Base-by-base conservation (phyloP, 2,113 vertebrate species). In the human region DNA sequence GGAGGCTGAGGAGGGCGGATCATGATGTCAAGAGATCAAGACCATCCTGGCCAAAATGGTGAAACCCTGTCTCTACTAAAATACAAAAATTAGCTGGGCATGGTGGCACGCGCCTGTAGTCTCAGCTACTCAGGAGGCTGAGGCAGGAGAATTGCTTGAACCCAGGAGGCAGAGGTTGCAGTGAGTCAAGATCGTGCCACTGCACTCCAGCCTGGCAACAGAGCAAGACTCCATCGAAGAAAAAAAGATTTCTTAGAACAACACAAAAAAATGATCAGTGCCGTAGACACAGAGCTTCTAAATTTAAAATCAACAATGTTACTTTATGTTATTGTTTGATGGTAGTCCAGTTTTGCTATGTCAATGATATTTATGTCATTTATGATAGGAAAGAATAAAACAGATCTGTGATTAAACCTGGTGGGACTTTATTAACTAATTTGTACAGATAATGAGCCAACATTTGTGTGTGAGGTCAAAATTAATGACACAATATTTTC, bases 391-490 rank as follows among this genome's bases (percentile, higher is more conserved):
- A 97, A 82, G 13, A 95, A 68, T 90, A 38, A 86, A 85, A 75
- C 43, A 81, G 12, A 89, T 48, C 23, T 66, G 93, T 57, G 38
- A 79, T 80, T 83, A 96, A 88, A 72, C 6, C 17, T 22, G 13
- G 32, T 90, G 30, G 14, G 30, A 76, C 10, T 89, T 97, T 85
- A 97, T 96, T 96, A 95, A 80, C 8, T 81, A 70, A 73, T 22
- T 79, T 94, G 13, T 59, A 88, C 70, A 95, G 61, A 93, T 52
- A 88, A 88, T 55, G 18, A 20, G 35, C 30, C 23, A 90, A 93
- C 8, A 48, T 70, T 96, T 81, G 32, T 93, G 85, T 68, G 12
- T 48, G 82, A 76, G 6, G 1, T 89, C 85, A 92, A 79, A 61
- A 86, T 64, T 75, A 80, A 80, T 68, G 8, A 70, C 27, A 45